Evolutionary conservation across 1,140 invertebrate genomes (phyloP), one percentile per base, ranked within the genome.

Genomic region (Saccostrea glomerata): DNA sequence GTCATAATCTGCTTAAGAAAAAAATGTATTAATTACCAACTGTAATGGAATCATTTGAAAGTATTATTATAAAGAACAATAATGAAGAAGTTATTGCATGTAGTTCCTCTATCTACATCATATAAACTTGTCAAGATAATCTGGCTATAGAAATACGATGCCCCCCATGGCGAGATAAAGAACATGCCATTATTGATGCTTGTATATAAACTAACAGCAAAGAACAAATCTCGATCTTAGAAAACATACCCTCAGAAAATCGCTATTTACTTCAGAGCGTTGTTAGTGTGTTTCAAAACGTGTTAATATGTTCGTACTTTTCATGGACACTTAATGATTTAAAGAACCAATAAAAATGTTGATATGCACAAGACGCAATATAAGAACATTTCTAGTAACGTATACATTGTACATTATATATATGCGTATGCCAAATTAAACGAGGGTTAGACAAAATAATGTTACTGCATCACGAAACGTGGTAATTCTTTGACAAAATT

Each of bases 61-160:
- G 17, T 47, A 47, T 47, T 47, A 47, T 47, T n/a, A 6, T 15
- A n/a, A 63, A 63, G 15, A 63, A 63, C 58, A 63, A 63, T n/a
- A n/a, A 6, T 63, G 6, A 2, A 63, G 0, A 11, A 13, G 70
- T 17, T 77, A 77, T 36, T 30, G 70, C 70, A 30, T 77, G 70
- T 77, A 77, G 23, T 36, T 30, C 70, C 70, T 30, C 70, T 77
- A 47, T 47, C 47, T 47, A 9, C 20, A n/a, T 77, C 70, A 77
- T 15, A 66, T 66, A 66, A 66, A 66, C 23, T 20, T 66, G 70
- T 77, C 70, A 77, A 77, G 25, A 77, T 77, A 36, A 77, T 77
- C 70, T 77, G 11, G 70, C 70, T 30, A 77, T 9, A 77, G 70
- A 77, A 77, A 77, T 77, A 25, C 25, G 25, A 77, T 77, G 23